A percentile compares a stretch with the other conserved stretches of the same genome.
These are phyloP conservation scores for Solea solea DNA, from an alignment of 2,113 vertebrate species.

Conservation along the genomic window DNA sequence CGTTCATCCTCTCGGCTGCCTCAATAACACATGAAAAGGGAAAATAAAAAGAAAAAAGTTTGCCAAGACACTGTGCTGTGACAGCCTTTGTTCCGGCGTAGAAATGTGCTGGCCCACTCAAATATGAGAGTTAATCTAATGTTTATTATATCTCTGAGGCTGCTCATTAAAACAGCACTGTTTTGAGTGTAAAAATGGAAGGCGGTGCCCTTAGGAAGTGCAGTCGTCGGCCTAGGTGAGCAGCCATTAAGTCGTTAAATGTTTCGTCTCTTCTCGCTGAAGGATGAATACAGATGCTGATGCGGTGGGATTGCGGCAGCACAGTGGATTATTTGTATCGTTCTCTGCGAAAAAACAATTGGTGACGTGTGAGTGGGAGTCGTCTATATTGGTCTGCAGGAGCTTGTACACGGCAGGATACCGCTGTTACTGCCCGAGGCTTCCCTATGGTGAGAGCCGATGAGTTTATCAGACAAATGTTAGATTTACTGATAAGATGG, in stretches of 20 bases:
- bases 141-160: not conserved
- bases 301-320: slow-evolving; percentile 29
- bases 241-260: slow-evolving; percentile 29
- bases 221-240: slow-evolving; percentile 20
- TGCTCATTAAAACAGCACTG: slow-evolving; percentile 14
- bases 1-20: not conserved
- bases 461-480: slow-evolving; percentile 72
- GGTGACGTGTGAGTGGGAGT: slow-evolving; percentile 37
- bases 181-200: not conserved
- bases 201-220: slow-evolving; percentile 9
- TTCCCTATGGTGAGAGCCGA: slow-evolving; percentile 62
- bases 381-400: slow-evolving; percentile 54
- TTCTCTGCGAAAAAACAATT: slow-evolving; percentile 21
- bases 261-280: slow-evolving; percentile 16
- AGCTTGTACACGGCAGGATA: slow-evolving; percentile 59
- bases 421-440: slow-evolving; percentile 63
- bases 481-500: slow-evolving; percentile 62
- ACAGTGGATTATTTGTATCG: slow-evolving; percentile 38
- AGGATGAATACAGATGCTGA: slow-evolving; percentile 42
- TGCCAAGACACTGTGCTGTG: not conserved
- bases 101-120: not conserved
- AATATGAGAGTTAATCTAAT: not conserved
- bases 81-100: not conserved
- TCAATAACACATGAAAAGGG: not conserved
- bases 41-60: too few species aligned